phyloP scores from a whole-genome alignment of 1,140 invertebrate species.

The Drosophila eugracilis region DNA sequence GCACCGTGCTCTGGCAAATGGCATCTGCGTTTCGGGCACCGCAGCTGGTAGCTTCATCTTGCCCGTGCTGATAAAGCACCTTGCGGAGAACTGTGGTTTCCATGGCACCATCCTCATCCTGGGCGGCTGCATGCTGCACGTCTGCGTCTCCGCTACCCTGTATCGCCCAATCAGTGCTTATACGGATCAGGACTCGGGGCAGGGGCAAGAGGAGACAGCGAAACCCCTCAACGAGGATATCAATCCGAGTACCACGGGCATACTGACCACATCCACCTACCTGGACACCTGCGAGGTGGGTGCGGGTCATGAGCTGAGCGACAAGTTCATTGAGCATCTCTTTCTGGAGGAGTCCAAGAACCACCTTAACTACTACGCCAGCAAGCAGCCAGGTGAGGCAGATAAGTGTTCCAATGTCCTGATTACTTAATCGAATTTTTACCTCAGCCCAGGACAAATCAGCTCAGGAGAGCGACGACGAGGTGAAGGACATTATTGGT shows the following conservation, averaged over 20 bases:
- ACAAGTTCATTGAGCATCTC: constrained; percentile 82
- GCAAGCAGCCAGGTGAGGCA: constrained; percentile 65
- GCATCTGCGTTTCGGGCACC: constrained; percentile 92
- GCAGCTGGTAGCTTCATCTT: constrained; percentile 92
- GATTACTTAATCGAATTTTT: neutral
- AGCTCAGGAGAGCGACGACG: constrained; percentile 86
- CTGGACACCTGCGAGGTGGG: constrained; percentile 74
- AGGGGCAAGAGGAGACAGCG: constrained; percentile 46
- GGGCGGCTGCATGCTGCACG: constrained; percentile 91
- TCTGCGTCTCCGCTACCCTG: constrained; percentile 89
- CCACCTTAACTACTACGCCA: constrained; percentile 77
- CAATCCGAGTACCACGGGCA: constrained; percentile 76
- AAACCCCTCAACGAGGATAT: constrained; percentile 68
- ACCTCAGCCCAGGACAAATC: constrained; percentile 66
- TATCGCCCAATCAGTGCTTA: constrained; percentile 87
- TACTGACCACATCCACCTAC: constrained; percentile 81
- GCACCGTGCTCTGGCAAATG: constrained; percentile 91
- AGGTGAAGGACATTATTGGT: constrained; percentile 87
- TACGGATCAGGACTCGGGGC: constrained; percentile 30
- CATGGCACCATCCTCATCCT: constrained; percentile 90
- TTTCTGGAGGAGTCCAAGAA: constrained; percentile 83
- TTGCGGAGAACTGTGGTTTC: constrained; percentile 89
- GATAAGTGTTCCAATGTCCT: neutral
- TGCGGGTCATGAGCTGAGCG: constrained; percentile 54
- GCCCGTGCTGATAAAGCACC: constrained; percentile 89